phyloP scores from a whole-genome alignment of 2,888 invertebrate genomes.

The Baronia brevicornis region DNA sequence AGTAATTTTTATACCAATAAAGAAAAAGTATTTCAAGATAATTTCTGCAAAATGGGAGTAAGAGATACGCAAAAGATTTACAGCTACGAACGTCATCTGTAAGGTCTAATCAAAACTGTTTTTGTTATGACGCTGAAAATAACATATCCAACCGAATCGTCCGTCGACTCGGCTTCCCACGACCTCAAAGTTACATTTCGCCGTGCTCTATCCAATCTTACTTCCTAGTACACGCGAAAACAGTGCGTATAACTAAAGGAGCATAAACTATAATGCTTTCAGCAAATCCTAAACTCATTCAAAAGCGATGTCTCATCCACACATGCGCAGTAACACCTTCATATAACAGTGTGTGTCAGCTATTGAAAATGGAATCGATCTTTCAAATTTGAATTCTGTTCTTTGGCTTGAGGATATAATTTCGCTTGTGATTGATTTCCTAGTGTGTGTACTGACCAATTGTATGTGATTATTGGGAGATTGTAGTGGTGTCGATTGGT shows the following conservation, averaged over 20 bases:
- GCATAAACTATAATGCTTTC: constrained; percentile 31
- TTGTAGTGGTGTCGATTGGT: constrained; percentile 65
- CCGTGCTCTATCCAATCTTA: constrained; percentile 67
- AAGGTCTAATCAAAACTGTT: constrained; percentile 54
- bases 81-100: constrained; percentile 15
- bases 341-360: constrained; percentile 37
- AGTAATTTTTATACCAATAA: no score
- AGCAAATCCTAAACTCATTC: constrained; percentile 48
- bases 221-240: constrained; percentile 56
- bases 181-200: constrained; percentile 65
- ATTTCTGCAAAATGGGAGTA: no score
- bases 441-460: constrained; percentile 64
- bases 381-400: constrained; percentile 19
- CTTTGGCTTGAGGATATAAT: constrained; percentile 25
- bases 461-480: constrained; percentile 57
- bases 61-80: not conserved
- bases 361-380: constrained; percentile 27
- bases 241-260: constrained; percentile 26
- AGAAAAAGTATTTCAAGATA: no score
- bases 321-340: constrained; percentile 52
- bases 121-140: constrained; percentile 56
- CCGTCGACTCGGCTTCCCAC: constrained; percentile 59
- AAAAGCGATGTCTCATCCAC: constrained; percentile 54
- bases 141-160: constrained; percentile 61
- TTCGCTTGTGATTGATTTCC: constrained; percentile 24